A percentile compares a stretch with the other conserved stretches of the same genome.
Evolutionary conservation across 2,888 invertebrate genomes (phyloP).

Genomic region (Leptura quadrifasciata): DNA sequence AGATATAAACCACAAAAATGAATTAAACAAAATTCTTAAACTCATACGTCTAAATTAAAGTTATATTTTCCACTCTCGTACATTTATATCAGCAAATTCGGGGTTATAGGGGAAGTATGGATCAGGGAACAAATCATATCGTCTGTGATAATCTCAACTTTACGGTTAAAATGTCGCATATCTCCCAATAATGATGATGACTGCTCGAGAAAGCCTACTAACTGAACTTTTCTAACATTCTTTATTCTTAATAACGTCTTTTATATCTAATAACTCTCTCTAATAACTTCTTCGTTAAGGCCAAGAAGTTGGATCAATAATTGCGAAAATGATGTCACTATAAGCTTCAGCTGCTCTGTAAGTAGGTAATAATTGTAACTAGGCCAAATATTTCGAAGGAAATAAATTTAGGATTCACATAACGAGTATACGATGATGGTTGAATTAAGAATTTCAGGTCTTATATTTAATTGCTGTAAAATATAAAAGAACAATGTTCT

Average conservation of each 20-base stretch:
- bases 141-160: constrained; percentile 70
- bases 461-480: no score
- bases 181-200: constrained; percentile 68
- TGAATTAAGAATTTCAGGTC: no score
- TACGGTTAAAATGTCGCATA: constrained; percentile 67
- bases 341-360: background rate
- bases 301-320: background rate
- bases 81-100: constrained; percentile 35
- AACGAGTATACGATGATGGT: no score
- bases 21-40: background rate
- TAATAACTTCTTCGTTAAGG: constrained; percentile 24
- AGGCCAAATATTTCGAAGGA: no score
- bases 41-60: background rate
- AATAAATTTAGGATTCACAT: no score
- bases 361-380: no score
- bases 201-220: constrained; percentile 51
- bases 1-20: background rate
- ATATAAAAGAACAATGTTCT: no score
- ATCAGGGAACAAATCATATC: constrained; percentile 56
- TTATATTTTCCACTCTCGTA: background rate
- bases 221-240: constrained; percentile 51
- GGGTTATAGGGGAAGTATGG: constrained; percentile 48
- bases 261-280: constrained; percentile 36
- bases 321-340: constrained; percentile 19
- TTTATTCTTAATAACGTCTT: constrained; percentile 46